Conservation (phyloP, 2,888 invertebrate genomes). For the Gandaritis pyraliata region DNA sequence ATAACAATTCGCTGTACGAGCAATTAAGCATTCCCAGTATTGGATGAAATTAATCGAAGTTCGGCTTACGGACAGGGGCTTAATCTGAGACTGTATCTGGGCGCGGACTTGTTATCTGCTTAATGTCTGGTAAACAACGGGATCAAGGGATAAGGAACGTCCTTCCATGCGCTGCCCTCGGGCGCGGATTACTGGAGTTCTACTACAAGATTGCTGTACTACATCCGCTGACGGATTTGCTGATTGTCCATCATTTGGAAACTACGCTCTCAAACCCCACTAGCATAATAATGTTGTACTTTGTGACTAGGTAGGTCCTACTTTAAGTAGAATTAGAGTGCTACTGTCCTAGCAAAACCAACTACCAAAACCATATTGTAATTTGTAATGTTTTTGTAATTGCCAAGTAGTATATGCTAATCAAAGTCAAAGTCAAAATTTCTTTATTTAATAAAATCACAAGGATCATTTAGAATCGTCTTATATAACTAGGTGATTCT, state of each 20-base stretch:
- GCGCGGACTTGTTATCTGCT: conserved; percentile 85
- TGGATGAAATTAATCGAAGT: conserved; percentile 84
- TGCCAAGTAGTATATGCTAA: background rate
- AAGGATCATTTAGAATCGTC: too few species aligned
- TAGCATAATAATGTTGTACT: too few species aligned
- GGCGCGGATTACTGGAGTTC: conserved; percentile 77
- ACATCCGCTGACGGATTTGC: conserved; percentile 55
- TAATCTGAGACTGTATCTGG: conserved; percentile 82
- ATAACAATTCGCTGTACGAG: conserved; percentile 62
- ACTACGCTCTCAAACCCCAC: conserved; percentile 10
- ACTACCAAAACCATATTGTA: too few species aligned
- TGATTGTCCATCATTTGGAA: conserved; percentile 44
- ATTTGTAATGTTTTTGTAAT: too few species aligned
- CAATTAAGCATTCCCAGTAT: conserved; percentile 74
- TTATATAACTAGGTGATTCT: too few species aligned
- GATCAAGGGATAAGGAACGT: conserved; percentile 84
- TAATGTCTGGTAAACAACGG: conserved; percentile 86
- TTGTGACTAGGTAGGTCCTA: background rate
- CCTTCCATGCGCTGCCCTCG: conserved; percentile 80
- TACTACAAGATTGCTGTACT: conserved; percentile 75
- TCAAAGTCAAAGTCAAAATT: too few species aligned
- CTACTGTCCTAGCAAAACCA: background rate
- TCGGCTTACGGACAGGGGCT: conserved; percentile 79
- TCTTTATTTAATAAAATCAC: too few species aligned
- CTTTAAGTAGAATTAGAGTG: background rate